These are phyloP conservation scores for Trachymyrmex cornetzi DNA, from an alignment of 1,140 invertebrate genomes.

Conservation along the genomic window DNA sequence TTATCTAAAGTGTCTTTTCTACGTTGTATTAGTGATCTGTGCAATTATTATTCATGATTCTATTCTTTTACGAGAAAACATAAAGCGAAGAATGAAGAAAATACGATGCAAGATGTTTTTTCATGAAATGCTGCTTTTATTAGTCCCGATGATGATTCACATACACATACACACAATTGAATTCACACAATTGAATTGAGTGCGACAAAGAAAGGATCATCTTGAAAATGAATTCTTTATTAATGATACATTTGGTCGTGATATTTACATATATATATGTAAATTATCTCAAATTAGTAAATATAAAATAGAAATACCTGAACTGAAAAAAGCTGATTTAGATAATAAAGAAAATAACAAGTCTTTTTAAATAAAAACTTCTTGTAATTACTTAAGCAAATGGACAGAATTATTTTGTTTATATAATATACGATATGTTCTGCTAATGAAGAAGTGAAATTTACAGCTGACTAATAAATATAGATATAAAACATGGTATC, in stretches of 20 bases:
- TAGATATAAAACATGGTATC: not conserved
- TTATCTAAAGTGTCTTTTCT: not conserved
- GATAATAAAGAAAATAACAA: not conserved
- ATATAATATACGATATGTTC: not conserved
- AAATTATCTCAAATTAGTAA: not conserved
- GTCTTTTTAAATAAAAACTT: not conserved
- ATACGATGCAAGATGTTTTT: not conserved
- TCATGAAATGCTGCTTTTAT: not conserved
- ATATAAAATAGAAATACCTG: not conserved
- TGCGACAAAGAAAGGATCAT: not conserved
- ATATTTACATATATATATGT: not conserved
- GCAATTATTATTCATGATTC: not conserved
- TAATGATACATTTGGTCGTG: not conserved
- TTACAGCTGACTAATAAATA: not conserved
- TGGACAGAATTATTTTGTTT: not conserved
- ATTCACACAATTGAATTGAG: not conserved
- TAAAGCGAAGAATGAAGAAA: slow-evolving; percentile 3
- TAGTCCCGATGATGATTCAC: not conserved
- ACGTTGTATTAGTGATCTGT: not conserved
- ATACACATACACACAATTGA: too few relatives aligned
- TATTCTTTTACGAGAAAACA: not conserved
- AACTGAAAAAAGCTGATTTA: not conserved
- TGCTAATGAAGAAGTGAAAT: not conserved
- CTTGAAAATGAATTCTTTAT: not conserved
- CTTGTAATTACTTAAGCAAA: not conserved